A percentile compares a stretch with the other conserved stretches of the same genome.
These are phyloP conservation scores for Calcarius lapponicus DNA, from an alignment of 2,797 vertebrate genomes.

Conservation along the genomic window DNA sequence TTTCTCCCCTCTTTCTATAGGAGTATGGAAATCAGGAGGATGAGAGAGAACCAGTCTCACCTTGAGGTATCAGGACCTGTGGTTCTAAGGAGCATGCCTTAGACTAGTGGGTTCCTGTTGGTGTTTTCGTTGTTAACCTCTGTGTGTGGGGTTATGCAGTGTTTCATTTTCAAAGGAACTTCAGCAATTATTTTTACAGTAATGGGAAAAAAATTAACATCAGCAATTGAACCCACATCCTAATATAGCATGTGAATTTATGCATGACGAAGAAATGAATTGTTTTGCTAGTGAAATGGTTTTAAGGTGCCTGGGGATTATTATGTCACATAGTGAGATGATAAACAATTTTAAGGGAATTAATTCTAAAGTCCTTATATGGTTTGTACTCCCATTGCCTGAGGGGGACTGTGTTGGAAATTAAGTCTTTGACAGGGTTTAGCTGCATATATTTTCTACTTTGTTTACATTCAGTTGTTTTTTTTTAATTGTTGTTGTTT, in stretches of 20 bases:
- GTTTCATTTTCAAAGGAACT: neutral
- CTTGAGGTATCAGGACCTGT: neutral
- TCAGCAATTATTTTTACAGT: neutral
- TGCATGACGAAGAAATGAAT: slow-evolving; percentile 22
- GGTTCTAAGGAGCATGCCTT: neutral
- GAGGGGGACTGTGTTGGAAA: neutral
- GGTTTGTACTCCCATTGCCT: neutral
- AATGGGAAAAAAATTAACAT: neutral
- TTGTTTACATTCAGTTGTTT: neutral
- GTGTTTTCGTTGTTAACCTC: neutral
- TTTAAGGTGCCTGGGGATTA: slow-evolving; percentile 37
- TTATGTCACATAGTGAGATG: neutral
- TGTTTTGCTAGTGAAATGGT: slow-evolving; percentile 47
- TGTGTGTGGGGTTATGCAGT: neutral
- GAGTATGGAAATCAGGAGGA: neutral
- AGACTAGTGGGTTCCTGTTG: neutral
- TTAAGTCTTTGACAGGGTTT: slow-evolving; percentile 11
- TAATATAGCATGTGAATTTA: slow-evolving; percentile 28
- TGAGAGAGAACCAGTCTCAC: neutral
- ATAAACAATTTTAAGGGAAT: slow-evolving; percentile 57
- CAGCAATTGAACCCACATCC: neutral
- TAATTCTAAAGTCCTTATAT: slow-evolving; percentile 25
- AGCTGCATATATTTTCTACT: neutral
- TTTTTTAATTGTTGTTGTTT: neutral
- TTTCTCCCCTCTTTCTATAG: neutral